Percentiles rank a stretch among this genome's conserved stretches.
Conservation (phyloP, 1,140 invertebrate species). For the Papilio polytes region DNA sequence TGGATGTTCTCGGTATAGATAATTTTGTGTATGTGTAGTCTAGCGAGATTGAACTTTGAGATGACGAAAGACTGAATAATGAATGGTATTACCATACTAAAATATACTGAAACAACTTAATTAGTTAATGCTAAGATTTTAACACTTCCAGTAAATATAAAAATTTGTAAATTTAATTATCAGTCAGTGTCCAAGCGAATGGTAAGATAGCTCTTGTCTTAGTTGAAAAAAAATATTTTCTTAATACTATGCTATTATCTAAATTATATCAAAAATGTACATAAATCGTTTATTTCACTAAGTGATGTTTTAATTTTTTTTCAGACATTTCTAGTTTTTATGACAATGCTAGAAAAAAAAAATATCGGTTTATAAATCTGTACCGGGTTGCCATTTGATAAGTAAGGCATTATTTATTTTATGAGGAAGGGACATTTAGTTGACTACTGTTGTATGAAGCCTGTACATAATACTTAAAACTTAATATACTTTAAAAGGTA, state of each 20-base stretch:
- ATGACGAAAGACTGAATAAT: too few relatives aligned
- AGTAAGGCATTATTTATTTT: not conserved
- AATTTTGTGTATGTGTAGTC: too few relatives aligned
- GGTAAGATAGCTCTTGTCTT: not conserved
- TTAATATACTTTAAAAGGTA: slow-evolving; percentile 52
- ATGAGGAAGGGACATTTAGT: slow-evolving; percentile 45
- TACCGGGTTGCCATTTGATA: not conserved
- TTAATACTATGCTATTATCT: too few relatives aligned
- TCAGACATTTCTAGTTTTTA: not conserved
- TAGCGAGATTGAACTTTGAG: too few relatives aligned
- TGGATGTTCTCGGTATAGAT: too few relatives aligned
- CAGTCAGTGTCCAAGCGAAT: not conserved
- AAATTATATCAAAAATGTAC: not conserved
- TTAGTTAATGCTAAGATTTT: not conserved
- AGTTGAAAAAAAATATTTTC: not conserved
- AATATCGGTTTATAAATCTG: too few relatives aligned
- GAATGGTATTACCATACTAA: too few relatives aligned
- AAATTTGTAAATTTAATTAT: slow-evolving; percentile 7
- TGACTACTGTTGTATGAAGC: slow-evolving; percentile 58
- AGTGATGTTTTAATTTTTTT: not conserved
- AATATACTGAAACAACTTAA: too few relatives aligned
- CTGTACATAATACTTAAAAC: slow-evolving; percentile 53
- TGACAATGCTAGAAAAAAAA: not conserved
- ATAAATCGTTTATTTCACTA: slow-evolving; percentile 1
- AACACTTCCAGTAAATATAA: slow-evolving; percentile 26